Conservation (phyloP, 2,113 vertebrate species). For the Axis porcinus region DNA sequence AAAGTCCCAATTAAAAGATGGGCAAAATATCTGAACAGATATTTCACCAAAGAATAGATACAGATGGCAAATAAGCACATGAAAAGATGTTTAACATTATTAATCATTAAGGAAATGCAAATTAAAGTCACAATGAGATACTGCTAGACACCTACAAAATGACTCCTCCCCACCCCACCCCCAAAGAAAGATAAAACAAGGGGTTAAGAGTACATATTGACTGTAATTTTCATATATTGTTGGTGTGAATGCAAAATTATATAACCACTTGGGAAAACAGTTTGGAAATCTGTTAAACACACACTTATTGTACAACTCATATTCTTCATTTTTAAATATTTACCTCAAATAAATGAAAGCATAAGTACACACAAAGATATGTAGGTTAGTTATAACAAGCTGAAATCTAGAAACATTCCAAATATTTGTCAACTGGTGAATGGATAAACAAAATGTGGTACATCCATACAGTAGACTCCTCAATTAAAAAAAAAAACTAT, state of each 20-base stretch:
- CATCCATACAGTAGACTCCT: background rate
- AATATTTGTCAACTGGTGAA: background rate
- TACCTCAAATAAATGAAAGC: background rate
- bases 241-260: background rate
- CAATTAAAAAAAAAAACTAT: background rate
- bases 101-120: background rate
- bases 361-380: background rate
- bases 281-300: background rate
- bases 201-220: background rate
- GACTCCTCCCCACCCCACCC: background rate
- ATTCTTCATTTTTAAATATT: background rate
- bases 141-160: background rate
- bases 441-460: background rate
- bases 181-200: background rate
- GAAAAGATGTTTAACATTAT: background rate
- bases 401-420: background rate
- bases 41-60: background rate
- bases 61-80: background rate
- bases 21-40: conserved; percentile 5
- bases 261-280: background rate
- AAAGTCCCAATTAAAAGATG: background rate
- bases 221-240: background rate
- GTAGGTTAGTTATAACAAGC: background rate
- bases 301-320: background rate
- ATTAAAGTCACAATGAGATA: background rate